Evolutionary conservation across 2,113 vertebrate species (phyloP).

Genomic region (Melanerpes aurifrons): DNA sequence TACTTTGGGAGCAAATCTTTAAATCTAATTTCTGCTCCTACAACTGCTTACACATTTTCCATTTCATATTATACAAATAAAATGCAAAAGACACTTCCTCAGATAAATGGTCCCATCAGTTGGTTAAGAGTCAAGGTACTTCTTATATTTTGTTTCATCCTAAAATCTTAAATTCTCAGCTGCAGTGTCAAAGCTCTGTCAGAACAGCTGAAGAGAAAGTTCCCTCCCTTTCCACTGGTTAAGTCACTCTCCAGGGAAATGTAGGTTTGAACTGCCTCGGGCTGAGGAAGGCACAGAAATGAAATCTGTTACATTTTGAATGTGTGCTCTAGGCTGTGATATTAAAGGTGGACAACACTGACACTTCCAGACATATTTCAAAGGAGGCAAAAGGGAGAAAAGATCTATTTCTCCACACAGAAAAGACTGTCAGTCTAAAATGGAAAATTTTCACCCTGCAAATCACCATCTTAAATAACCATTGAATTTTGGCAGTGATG

Average conservation of each 20-base stretch:
- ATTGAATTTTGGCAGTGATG: background rate
- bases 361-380: background rate
- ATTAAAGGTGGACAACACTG: slow-evolving; percentile 28
- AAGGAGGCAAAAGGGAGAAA: background rate
- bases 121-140: background rate
- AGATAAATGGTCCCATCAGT: background rate
- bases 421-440: background rate
- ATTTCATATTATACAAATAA: background rate
- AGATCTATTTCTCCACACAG: background rate
- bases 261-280: slow-evolving; percentile 11
- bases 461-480: background rate
- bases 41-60: background rate
- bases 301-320: slow-evolving; percentile 9
- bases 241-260: slow-evolving; percentile 2
- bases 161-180: background rate
- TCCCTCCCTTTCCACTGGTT: background rate
- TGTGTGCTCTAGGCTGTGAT: slow-evolving; percentile 11
- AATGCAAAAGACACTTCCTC: background rate
- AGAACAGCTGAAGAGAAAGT: background rate
- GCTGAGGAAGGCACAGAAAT: slow-evolving; percentile 45
- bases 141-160: background rate
- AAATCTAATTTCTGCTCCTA: background rate
- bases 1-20: background rate
- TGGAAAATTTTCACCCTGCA: background rate
- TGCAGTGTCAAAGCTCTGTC: background rate